Conservation (phyloP, 1,140 invertebrate genomes). For the Atta colombica region DNA sequence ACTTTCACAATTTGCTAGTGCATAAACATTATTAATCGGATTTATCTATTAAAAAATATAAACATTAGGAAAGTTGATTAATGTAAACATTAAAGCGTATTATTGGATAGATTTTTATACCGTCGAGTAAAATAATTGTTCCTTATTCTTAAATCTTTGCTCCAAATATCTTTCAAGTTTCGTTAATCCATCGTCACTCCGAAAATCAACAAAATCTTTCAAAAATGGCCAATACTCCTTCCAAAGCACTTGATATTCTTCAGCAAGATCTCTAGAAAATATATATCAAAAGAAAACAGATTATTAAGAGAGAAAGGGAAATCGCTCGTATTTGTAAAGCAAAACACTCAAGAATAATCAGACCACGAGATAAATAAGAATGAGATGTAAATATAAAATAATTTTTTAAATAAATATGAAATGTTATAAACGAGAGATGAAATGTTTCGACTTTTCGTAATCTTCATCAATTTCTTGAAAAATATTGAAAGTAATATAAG, state of each 20-base stretch:
- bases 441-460: too few species aligned
- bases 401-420: too few species aligned
- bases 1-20: neutral
- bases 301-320: neutral
- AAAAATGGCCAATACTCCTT: slow-evolving; percentile 97
- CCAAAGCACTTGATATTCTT: slow-evolving; percentile 93
- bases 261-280: slow-evolving; percentile 87
- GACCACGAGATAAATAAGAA: too few species aligned
- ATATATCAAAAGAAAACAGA: neutral
- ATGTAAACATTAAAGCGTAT: neutral
- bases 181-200: slow-evolving; percentile 90
- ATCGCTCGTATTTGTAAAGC: too few species aligned
- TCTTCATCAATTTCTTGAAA: too few species aligned
- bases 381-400: too few species aligned
- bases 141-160: slow-evolving; percentile 80
- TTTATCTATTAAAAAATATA: slow-evolving; percentile 61
- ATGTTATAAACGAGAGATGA: too few species aligned
- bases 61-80: neutral
- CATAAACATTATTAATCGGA: slow-evolving; percentile 17
- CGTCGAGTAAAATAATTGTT: slow-evolving; percentile 59
- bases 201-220: slow-evolving; percentile 92
- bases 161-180: slow-evolving; percentile 92
- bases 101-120: slow-evolving; percentile 38
- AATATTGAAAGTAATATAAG: too few species aligned
- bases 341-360: too few species aligned